phyloP scores from a whole-genome alignment of 2,797 vertebrate species.

The Monodelphis domestica region DNA sequence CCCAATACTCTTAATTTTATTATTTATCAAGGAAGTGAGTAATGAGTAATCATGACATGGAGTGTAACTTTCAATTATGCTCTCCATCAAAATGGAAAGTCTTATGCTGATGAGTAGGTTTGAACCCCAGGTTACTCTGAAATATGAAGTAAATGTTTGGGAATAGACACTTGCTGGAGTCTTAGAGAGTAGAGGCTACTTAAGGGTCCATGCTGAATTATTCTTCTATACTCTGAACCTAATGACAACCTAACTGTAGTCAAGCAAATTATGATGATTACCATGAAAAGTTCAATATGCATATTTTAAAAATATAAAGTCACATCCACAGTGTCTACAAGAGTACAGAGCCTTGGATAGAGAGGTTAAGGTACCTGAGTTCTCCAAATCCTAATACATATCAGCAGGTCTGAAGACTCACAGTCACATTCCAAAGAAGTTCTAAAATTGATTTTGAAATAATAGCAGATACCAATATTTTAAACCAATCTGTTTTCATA shows the following conservation, averaged over 20 bases:
- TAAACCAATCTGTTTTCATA: background rate
- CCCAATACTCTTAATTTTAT: background rate
- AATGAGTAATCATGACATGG: background rate
- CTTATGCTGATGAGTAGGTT: background rate
- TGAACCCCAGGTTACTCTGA: background rate
- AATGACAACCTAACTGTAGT: background rate
- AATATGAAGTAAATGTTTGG: background rate
- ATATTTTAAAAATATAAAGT: background rate
- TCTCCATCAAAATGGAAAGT: background rate
- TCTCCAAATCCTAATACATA: background rate
- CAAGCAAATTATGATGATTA: background rate
- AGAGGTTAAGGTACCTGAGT: background rate
- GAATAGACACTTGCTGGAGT: background rate
- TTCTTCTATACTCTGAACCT: background rate
- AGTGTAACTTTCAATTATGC: background rate
- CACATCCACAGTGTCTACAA: background rate
- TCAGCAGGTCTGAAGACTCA: background rate
- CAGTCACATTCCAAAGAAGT: background rate
- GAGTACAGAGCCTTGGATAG: background rate
- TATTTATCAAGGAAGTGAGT: background rate
- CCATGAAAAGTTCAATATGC: background rate
- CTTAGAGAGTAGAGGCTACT: background rate
- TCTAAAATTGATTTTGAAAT: constrained; percentile 28
- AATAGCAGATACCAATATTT: background rate
- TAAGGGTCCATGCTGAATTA: background rate